Conservation (phyloP, 2,888 invertebrate species). For the Sepiola atlantica region DNA sequence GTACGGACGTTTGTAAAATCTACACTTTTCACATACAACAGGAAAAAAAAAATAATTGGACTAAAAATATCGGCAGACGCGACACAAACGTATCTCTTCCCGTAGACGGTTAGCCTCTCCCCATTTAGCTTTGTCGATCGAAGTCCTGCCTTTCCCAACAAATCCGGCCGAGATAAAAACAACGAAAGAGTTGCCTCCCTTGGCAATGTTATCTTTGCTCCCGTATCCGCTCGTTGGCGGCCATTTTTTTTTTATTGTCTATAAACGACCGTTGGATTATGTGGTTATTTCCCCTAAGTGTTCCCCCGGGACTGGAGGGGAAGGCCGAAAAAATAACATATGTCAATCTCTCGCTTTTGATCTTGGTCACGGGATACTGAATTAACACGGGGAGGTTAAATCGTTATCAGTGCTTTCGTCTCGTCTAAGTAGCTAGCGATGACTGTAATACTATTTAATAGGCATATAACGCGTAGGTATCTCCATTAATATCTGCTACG, state of each 20-base stretch:
- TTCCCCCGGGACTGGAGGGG: slow-evolving; percentile 6
- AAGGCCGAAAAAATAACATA: background rate
- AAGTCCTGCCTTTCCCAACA: background rate
- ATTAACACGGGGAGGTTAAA: background rate
- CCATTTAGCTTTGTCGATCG: background rate
- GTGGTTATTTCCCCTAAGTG: background rate
- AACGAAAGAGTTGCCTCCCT: slow-evolving; percentile 8
- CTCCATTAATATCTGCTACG: slow-evolving; percentile 32
- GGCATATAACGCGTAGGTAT: background rate
- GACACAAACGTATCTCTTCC: too few relatives aligned
- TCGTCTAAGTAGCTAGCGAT: background rate
- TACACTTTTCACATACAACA: background rate
- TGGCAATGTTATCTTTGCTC: background rate
- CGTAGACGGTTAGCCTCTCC: background rate
- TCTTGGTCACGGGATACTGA: background rate
- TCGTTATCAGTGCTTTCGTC: background rate
- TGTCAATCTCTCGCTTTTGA: background rate
- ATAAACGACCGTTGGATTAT: background rate
- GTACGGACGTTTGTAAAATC: background rate
- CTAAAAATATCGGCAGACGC: too few relatives aligned
- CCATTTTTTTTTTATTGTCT: background rate
- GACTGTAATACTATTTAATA: slow-evolving; percentile 18
- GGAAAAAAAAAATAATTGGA: too few relatives aligned
- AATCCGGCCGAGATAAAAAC: background rate
- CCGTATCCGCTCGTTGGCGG: background rate